Evolutionary conservation across 2,113 vertebrate species (phyloP).

Genomic region (Gnathonemus longibarbis): DNA sequence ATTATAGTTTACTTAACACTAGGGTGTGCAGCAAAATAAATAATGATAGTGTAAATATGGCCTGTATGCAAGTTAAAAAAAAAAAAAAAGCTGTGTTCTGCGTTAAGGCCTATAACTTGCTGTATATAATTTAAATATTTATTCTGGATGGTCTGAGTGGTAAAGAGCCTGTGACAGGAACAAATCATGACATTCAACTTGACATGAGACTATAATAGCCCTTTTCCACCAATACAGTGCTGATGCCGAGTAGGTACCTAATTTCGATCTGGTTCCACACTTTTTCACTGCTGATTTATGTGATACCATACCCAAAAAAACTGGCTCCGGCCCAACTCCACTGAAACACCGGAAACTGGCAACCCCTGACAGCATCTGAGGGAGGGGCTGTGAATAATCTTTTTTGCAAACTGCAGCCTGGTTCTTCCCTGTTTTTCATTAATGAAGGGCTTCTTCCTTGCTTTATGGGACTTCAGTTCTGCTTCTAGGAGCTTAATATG

Average conservation of each 20-base stretch:
- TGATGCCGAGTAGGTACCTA: not conserved
- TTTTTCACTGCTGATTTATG: not conserved
- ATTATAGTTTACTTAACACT: not conserved
- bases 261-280: not conserved
- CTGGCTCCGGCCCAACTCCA: not conserved
- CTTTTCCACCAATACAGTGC: not conserved
- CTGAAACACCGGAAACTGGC: not conserved
- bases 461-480: too few relatives aligned
- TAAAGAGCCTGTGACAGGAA: not conserved
- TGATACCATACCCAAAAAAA: not conserved
- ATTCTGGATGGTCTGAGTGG: not conserved
- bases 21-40: not conserved
- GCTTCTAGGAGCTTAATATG: too few relatives aligned
- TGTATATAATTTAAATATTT: not conserved
- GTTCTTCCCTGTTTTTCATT: too few relatives aligned
- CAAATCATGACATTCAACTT: not conserved
- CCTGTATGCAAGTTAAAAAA: not conserved
- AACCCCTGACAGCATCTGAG: not conserved
- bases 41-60: not conserved
- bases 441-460: too few relatives aligned
- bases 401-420: too few relatives aligned
- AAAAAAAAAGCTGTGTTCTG: not conserved
- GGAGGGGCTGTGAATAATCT: not conserved
- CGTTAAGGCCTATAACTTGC: not conserved
- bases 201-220: not conserved